Percentiles rank a stretch among this genome's conserved stretches.
Evolutionary conservation across 2,888 invertebrate genomes (phyloP).

Genomic region (Acholoe squamosa): DNA sequence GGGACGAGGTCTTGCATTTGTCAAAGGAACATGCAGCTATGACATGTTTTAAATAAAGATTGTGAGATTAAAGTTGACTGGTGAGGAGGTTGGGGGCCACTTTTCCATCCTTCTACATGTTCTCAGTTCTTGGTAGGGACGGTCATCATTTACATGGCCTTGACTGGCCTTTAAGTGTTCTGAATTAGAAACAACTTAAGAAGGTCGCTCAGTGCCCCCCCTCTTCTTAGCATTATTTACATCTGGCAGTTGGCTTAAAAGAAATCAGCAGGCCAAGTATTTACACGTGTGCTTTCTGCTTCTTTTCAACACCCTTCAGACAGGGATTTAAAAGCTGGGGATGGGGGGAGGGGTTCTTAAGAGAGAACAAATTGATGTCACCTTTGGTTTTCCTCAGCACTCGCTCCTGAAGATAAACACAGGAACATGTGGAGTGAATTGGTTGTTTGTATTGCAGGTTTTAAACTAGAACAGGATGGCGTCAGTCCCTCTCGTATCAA

Average conservation of each 20-base stretch:
- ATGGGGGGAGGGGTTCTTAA: not conserved
- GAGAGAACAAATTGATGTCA: conserved; percentile 21
- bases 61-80: not conserved
- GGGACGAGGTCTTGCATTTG: not conserved
- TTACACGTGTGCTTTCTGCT: conserved; percentile 29
- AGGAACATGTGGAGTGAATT: conserved; percentile 6
- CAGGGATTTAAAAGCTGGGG: conserved; percentile 4
- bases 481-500: not conserved
- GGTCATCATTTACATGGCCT: not conserved
- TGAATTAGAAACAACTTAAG: conserved; percentile 34
- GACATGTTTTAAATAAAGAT: not conserved
- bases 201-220: not conserved
- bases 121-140: not conserved
- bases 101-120: no score
- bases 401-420: not conserved
- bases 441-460: not conserved
- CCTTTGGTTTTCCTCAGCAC: not conserved
- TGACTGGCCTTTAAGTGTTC: not conserved
- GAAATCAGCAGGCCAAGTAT: not conserved
- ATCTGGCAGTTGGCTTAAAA: not conserved
- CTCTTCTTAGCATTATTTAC: not conserved
- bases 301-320: not conserved
- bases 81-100: not conserved
- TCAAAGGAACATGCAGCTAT: not conserved
- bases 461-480: not conserved